These are phyloP conservation scores for Oopsacas minuta DNA, from an alignment of 37 sponge, comb jelly and placozoan genomes.

Conservation along the genomic window DNA sequence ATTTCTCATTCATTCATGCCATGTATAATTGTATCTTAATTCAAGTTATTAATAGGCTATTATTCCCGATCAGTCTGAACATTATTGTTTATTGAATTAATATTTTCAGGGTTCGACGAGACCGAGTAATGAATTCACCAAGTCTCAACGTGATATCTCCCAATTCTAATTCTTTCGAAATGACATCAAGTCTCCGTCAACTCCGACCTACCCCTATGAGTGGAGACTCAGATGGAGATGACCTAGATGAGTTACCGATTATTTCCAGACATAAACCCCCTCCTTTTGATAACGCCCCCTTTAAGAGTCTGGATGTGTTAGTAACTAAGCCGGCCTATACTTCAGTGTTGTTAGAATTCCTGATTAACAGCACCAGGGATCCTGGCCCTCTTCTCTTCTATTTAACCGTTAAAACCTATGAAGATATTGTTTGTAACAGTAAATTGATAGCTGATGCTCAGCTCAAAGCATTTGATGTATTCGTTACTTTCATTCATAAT, in stretches of 20 bases:
- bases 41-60: neutral
- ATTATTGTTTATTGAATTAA: neutral
- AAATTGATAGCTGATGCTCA: neutral
- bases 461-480: constrained; percentile 4
- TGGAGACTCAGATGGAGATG: constrained; percentile 7
- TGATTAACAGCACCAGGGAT: constrained; percentile 1
- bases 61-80: neutral
- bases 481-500: neutral
- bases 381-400: neutral
- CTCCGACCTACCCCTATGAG: neutral
- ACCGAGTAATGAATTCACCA: neutral
- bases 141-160: neutral
- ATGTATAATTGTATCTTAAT: neutral
- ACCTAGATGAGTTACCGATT: neutral
- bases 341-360: constrained; percentile 11
- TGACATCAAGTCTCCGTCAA: neutral
- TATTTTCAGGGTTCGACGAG: constrained; percentile 14
- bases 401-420: neutral
- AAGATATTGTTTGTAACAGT: neutral
- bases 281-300: neutral
- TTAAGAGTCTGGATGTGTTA: neutral
- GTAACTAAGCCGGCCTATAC: neutral
- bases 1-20: neutral
- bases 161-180: neutral
- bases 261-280: neutral